These are phyloP conservation scores for Heliconius congener DNA, from an alignment of 1,140 invertebrate genomes.

Conservation along the genomic window DNA sequence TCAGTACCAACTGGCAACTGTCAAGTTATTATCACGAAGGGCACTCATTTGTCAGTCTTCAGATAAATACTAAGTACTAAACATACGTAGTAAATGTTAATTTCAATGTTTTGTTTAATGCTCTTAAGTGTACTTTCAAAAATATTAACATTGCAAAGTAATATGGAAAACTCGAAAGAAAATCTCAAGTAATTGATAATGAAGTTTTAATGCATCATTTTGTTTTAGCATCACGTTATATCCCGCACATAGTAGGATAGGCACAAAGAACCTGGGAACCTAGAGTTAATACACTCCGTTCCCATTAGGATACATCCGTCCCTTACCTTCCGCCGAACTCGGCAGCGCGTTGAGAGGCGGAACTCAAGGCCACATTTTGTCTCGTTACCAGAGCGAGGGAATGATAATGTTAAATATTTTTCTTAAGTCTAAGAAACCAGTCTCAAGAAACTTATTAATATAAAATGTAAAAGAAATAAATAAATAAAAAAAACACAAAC, in stretches of 20 bases:
- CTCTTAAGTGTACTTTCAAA: neutral
- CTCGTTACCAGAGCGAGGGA: too few species aligned
- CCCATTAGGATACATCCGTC: too few species aligned
- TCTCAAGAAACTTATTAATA: too few species aligned
- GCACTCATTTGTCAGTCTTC: slow-evolving; percentile 6
- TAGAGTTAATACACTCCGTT: too few species aligned
- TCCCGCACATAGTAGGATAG: too few species aligned
- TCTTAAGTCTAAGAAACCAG: too few species aligned
- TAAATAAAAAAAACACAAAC: neutral
- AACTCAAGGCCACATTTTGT: too few species aligned
- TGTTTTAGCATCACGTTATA: neutral
- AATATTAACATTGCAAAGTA: neutral
- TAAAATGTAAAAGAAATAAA: neutral
- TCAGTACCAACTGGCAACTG: neutral
- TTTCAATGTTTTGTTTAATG: neutral
- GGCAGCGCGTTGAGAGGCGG: too few species aligned
- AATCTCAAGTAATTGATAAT: neutral
- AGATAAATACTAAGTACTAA: neutral
- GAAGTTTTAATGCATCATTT: neutral
- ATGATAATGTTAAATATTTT: too few species aligned
- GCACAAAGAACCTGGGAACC: too few species aligned
- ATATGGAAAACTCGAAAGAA: neutral
- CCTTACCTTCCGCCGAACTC: too few species aligned
- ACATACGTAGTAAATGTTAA: neutral
- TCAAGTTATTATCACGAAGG: neutral